Conservation (phyloP, 2,113 vertebrate genomes). For the Pelobates fuscus region DNA sequence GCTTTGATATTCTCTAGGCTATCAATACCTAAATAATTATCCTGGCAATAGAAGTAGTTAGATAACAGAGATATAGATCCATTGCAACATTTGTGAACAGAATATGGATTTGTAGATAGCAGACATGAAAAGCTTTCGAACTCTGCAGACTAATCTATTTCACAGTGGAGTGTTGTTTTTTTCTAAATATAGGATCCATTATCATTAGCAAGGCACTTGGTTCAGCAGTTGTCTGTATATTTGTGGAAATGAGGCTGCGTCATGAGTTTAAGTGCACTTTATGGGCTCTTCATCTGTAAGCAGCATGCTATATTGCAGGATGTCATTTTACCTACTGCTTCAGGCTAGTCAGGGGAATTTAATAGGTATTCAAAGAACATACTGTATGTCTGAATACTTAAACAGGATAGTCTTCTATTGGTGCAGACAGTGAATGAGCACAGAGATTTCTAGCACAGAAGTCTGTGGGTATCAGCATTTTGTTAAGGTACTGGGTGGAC, state of each 20-base stretch:
- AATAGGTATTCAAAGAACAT: conserved; percentile 15
- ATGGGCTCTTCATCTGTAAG: not conserved
- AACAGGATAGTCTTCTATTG: no score
- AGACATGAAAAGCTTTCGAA: conserved; percentile 12
- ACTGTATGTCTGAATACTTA: conserved; percentile 7
- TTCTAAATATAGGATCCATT: conserved; percentile 26
- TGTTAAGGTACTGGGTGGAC: not conserved
- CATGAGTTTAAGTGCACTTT: not conserved
- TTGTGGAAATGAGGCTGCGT: not conserved
- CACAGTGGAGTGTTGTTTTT: not conserved
- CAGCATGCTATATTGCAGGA: not conserved
- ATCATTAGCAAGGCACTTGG: not conserved
- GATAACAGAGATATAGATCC: conserved; percentile 18
- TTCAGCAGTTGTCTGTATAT: conserved; percentile 1
- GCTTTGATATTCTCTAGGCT: no score
- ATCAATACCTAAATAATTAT: not conserved
- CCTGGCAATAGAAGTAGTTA: not conserved
- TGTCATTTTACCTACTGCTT: conserved; percentile 1
- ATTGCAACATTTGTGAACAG: conserved; percentile 18
- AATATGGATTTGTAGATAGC: not conserved
- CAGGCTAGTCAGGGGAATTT: not conserved
- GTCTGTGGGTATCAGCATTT: not conserved
- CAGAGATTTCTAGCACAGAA: conserved; percentile 3
- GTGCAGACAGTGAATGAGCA: not conserved
- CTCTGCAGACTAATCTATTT: conserved; percentile 6